Evolutionary conservation across 2,888 invertebrate species (phyloP), one percentile per base, ranked within the genome.

Genomic region (Caenorhabditis zanzibari): DNA sequence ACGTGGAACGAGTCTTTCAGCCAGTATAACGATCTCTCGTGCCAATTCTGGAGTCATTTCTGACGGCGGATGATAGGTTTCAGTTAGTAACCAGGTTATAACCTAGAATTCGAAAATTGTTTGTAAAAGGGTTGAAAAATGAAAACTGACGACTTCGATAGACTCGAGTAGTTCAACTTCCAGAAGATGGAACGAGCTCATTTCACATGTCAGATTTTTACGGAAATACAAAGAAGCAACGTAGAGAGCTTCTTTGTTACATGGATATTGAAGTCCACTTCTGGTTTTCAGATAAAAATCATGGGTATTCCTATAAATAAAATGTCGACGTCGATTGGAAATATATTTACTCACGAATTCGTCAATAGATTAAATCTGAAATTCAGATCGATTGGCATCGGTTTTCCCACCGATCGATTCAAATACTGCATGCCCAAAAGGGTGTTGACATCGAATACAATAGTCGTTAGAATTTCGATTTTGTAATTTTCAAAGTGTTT

Each of bases 181-280:
- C 66, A 75, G n/a, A 7, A 2, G n/a, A n/a, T n/a, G 47, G 12
- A 58, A 59, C 10, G 9, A 14, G 2, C 12, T 49, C 49, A 49
- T 49, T 10, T 58, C 49, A 19, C 1, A 7, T 7, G 69, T 41
- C 3, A 77, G 32, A n/a, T 52, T 38, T 19, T 61, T 52, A 19
- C 76, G 76, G 28, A 77, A 77, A 22, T 26, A 69, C 1, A 69
- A 61, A 49, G 76, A 77, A 24, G 69, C 49, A 0, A 77, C 69
- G 54, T 19, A 77, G n/a, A 77, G 41, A 2, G 69, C 68, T 54
- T 77, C 76, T 22, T 77, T 77, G 44, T 77, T 77, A 28, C 76
- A 77, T 28, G 61, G 61, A 16, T 61, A 77, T n/a, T 14, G 14
- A 14, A 16, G 12, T 19, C n/a, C 7, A 10, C 35, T 28, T 14